These are phyloP conservation scores for Psix sp. DNA, from an alignment of 1,140 invertebrate genomes.

Conservation along the genomic window DNA sequence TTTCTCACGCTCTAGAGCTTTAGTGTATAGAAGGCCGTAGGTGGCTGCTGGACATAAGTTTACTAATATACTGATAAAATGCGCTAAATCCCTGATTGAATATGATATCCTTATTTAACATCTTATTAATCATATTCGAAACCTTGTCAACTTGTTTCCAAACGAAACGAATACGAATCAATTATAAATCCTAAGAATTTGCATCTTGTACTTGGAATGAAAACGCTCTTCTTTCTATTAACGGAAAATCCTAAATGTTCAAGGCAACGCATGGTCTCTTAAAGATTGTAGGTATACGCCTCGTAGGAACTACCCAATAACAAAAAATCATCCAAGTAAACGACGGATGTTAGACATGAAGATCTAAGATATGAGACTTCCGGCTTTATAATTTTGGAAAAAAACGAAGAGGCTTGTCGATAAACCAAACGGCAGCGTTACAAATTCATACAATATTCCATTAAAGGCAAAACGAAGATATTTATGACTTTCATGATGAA, in stretches of 20 bases:
- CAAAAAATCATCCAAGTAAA: neutral
- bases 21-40: constrained; percentile 3
- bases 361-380: constrained; percentile 4
- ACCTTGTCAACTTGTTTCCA: constrained; percentile 10
- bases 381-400: constrained; percentile 30
- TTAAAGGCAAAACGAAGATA: constrained; percentile 49
- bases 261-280: neutral
- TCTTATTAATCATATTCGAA: neutral
- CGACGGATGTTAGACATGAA: neutral
- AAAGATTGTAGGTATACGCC: constrained; percentile 1
- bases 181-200: constrained; percentile 29
- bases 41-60: constrained; percentile 6
- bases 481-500: constrained; percentile 21
- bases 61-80: constrained; percentile 16
- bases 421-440: constrained; percentile 29
- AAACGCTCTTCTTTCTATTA: constrained; percentile 8
- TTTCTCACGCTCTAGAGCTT: neutral
- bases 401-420: constrained; percentile 16
- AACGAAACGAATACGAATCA: constrained; percentile 5
- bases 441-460: constrained; percentile 37
- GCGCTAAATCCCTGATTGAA: constrained; percentile 20
- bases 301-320: neutral
- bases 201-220: constrained; percentile 3
- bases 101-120: constrained; percentile 1
- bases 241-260: constrained; percentile 16